Evolutionary conservation across 2,888 invertebrate species (phyloP).

Genomic region (Drosophila prostipennis): DNA sequence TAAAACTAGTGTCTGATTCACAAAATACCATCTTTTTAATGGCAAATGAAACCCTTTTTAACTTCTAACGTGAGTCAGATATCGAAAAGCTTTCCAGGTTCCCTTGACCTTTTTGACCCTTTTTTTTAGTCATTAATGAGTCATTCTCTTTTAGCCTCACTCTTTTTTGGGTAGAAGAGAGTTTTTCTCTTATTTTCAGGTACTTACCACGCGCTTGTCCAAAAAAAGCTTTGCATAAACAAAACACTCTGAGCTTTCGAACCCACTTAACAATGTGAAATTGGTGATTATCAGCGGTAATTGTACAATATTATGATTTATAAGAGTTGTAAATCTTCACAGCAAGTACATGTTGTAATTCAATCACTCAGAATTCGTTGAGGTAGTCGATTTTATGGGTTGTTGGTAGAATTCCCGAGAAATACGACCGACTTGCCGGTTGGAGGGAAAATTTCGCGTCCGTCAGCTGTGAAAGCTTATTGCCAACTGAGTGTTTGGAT

Average conservation of each 20-base stretch:
- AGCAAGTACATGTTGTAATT: constrained; percentile 13
- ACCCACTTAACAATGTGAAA: constrained; percentile 26
- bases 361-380: constrained; percentile 1
- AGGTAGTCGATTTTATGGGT: background rate
- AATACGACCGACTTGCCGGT: constrained; percentile 39
- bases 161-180: background rate
- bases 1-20: background rate
- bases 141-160: background rate
- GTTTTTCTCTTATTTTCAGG: background rate
- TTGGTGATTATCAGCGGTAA: constrained; percentile 40
- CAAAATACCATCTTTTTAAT: background rate
- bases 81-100: background rate
- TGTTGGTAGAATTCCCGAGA: background rate
- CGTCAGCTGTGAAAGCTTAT: constrained; percentile 64
- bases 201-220: constrained; percentile 58
- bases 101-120: constrained; percentile 13
- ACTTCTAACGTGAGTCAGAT: background rate
- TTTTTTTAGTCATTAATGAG: background rate
- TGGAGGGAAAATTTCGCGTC: constrained; percentile 47
- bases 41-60: background rate
- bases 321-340: constrained; percentile 16
- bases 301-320: constrained; percentile 20
- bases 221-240: constrained; percentile 52
- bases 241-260: constrained; percentile 47
- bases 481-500: constrained; percentile 43